phyloP scores from a whole-genome alignment of 1,140 invertebrate genomes.

The Achroia grisella region DNA sequence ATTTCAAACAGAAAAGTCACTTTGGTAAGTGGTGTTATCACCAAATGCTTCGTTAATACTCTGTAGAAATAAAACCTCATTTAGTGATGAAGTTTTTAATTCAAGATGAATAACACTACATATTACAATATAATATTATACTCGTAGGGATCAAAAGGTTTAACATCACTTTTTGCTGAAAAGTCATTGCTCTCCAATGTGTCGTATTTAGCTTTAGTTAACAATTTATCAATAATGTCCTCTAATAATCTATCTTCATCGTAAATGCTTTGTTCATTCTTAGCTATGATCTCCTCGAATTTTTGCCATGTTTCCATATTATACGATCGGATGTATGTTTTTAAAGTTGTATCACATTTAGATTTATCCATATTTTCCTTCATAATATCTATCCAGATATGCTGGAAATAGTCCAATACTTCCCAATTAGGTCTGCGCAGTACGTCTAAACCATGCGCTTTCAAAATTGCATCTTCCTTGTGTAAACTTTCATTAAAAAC shows the following conservation, averaged over 20 bases:
- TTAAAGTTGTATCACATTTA: no score
- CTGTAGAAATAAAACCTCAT: no score
- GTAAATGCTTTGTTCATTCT: not conserved
- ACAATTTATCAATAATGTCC: slow-evolving; percentile 5
- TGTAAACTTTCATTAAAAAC: not conserved
- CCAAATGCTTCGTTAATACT: no score
- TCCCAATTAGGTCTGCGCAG: not conserved
- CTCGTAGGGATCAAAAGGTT: no score
- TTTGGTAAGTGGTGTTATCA: no score
- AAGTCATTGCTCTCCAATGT: not conserved
- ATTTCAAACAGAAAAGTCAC: no score
- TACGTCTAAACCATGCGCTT: not conserved
- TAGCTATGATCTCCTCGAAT: not conserved
- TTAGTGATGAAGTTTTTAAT: no score
- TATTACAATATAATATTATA: no score
- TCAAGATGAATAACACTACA: no score
- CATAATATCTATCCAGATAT: not conserved
- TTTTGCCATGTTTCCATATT: not conserved
- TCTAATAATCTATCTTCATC: slow-evolving; percentile 4
- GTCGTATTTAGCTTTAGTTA: not conserved
- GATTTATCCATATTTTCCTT: no score
- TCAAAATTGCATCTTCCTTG: not conserved
- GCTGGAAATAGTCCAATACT: not conserved
- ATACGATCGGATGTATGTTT: no score
- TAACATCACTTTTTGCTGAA: not conserved